Evolutionary conservation across 1,140 invertebrate species (phyloP).

Genomic region (Nixonia krombeini): DNA sequence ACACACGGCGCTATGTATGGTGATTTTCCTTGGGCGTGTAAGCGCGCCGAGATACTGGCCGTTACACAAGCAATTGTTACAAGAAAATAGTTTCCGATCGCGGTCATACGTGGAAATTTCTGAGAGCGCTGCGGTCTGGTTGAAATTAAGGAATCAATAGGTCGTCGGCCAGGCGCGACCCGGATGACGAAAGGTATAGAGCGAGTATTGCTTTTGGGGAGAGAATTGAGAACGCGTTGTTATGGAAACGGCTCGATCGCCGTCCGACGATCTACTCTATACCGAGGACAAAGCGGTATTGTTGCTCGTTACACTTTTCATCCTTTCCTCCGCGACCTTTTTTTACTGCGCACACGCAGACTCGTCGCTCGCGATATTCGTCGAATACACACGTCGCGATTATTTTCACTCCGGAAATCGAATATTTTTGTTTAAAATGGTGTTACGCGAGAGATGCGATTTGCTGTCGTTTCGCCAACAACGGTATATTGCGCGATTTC

Average conservation of each 20-base stretch:
- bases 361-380: too few relatives aligned
- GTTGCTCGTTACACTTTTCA: constrained; percentile 46
- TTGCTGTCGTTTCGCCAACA: too few relatives aligned
- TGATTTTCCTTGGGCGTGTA: too few relatives aligned
- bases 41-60: too few relatives aligned
- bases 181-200: constrained; percentile 50
- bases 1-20: too few relatives aligned
- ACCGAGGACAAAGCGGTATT: constrained; percentile 51
- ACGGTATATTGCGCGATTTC: too few relatives aligned
- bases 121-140: constrained; percentile 23
- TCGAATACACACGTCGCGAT: too few relatives aligned
- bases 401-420: too few relatives aligned
- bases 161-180: constrained; percentile 46
- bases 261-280: constrained; percentile 50
- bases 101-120: constrained; percentile 45
- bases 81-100: constrained; percentile 40
- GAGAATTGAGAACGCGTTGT: constrained; percentile 52
- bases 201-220: constrained; percentile 51
- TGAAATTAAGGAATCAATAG: constrained; percentile 51
- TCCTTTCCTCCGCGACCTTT: constrained; percentile 11
- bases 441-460: too few relatives aligned
- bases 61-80: too few relatives aligned
- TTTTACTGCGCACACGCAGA: constrained; percentile 6
- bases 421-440: too few relatives aligned
- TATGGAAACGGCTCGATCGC: constrained; percentile 51